Percentiles rank a stretch among this genome's conserved stretches.
These are phyloP conservation scores for Sinotaia quadrata DNA, from an alignment of 2,888 invertebrate species.

Conservation along the genomic window DNA sequence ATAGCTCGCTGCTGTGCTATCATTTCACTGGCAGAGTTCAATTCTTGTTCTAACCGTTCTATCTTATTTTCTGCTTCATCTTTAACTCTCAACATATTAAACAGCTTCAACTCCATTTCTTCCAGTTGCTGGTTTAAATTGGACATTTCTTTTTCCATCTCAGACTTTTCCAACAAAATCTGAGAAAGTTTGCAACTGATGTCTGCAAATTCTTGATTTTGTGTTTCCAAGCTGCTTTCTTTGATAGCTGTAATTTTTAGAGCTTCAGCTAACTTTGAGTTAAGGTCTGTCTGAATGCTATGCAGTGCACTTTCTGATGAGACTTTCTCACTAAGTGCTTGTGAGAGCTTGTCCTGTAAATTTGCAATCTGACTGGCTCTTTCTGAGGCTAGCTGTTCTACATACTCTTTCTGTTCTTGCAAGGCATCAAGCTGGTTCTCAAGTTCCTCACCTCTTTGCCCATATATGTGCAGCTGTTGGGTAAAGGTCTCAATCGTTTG, in stretches of 20 bases:
- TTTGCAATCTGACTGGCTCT: conserved; percentile 10
- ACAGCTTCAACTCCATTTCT: conserved; percentile 20
- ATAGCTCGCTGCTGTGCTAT: conserved; percentile 1
- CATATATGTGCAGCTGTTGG: conserved; percentile 34
- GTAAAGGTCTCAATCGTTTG: conserved; percentile 28
- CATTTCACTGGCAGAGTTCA: neutral
- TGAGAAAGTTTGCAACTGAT: conserved; percentile 6
- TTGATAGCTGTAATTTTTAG: neutral
- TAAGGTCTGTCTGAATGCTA: conserved; percentile 11
- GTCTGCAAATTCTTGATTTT: conserved; percentile 6
- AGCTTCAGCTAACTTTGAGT: conserved; percentile 15
- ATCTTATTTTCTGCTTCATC: conserved; percentile 21
- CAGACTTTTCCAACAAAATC: conserved; percentile 19
- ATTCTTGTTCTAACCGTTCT: conserved; percentile 14
- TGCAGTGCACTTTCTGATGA: neutral
- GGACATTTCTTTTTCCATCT: neutral
- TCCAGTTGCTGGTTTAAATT: conserved; percentile 15
- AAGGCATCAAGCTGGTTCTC: conserved; percentile 33
- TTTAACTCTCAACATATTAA: conserved; percentile 12
- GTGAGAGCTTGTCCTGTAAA: conserved; percentile 26
- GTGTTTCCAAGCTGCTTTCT: conserved; percentile 5
- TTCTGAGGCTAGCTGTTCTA: conserved; percentile 1
- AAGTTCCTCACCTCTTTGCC: conserved; percentile 25
- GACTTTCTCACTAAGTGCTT: neutral
- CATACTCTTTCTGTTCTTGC: conserved; percentile 27